Evolutionary conservation across 2,888 invertebrate genomes (phyloP), one percentile per base, ranked within the genome.

Genomic region (Empis stercorea): DNA sequence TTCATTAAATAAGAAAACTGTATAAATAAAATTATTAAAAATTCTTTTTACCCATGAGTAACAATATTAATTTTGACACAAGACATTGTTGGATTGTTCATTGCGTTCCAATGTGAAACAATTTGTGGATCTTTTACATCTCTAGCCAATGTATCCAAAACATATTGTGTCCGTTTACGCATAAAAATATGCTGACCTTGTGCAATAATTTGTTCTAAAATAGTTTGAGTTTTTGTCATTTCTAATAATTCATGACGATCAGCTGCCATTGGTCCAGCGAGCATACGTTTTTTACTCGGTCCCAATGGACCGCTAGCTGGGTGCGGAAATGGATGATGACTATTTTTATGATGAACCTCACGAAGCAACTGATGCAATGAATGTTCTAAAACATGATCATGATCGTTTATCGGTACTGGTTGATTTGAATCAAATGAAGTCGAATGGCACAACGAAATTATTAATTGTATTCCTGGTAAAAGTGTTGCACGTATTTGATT

Each of bases 401-500:
- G 94, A 58, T 93, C 93, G 46, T 66, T 68, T 16, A 76, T 75
- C 51, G 67, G 68, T 1, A 65, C 67, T 5, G 66, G 57, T 34
- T 64, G 66, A 6, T 55, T 64, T 0, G 77, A 75, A 60, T 79
- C 68, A 37, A 64, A 63, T 17, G 78, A 77, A 4, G 81, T 81
- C 44, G 89, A 88, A 65, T 95, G 95, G 60, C 93, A 89, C 3
- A 96, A 71, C 0, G 91, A 87, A 49, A 95, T 93, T 36, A 91
- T 83, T 16, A 96, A 70, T 62, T 95, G 93, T 51, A 95, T 89
- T 37, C 93, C 94, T 10, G 95, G 94, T 54, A 95, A 76, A 7
- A 92, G 87, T 17, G 94, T 93, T 4, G 93, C 92, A 74, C 94
- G 88, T 52, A 96, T 95, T 70, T 95, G 93, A 70, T 95, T 95